Percentiles rank a stretch among this genome's conserved stretches.
Evolutionary conservation across 2,797 vertebrate genomes (phyloP).

Genomic region (Staurois parvus): DNA sequence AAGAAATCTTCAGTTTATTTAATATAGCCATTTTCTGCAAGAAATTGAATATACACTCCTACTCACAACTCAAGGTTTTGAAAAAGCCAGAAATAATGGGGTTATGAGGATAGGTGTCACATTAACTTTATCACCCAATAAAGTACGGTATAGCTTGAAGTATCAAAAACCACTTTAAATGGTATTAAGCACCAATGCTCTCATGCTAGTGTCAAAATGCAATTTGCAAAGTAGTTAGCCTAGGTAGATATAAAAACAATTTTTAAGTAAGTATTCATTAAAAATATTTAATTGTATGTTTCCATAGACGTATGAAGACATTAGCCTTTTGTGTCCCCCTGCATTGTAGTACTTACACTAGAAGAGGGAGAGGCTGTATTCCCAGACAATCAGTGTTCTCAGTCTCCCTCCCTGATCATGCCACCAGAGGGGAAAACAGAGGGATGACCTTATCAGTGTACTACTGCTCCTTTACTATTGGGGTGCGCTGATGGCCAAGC

Average conservation of each 20-base stretch:
- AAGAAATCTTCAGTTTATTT: slow-evolving; percentile 10
- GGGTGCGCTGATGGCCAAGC: no score
- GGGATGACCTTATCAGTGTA: no score
- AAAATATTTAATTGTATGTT: no score
- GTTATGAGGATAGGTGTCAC: not conserved
- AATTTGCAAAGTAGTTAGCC: not conserved
- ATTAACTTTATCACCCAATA: not conserved
- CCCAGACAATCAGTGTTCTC: no score
- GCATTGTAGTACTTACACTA: no score
- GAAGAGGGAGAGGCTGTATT: no score
- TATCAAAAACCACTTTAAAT: no score
- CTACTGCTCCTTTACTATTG: no score
- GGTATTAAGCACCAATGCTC: no score
- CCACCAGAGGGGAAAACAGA: no score
- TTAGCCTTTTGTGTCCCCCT: no score
- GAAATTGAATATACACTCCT: not conserved
- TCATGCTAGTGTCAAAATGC: not conserved
- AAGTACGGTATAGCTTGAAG: not conserved
- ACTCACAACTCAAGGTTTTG: not conserved
- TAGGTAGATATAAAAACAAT: not conserved
- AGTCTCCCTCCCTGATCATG: not conserved
- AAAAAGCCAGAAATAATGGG: slow-evolving; percentile 26
- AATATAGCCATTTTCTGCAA: not conserved
- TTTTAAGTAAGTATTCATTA: not conserved
- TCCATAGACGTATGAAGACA: no score